These are phyloP conservation scores for Clitarchus hookeri DNA, from an alignment of 2,888 invertebrate species.

Conservation along the genomic window DNA sequence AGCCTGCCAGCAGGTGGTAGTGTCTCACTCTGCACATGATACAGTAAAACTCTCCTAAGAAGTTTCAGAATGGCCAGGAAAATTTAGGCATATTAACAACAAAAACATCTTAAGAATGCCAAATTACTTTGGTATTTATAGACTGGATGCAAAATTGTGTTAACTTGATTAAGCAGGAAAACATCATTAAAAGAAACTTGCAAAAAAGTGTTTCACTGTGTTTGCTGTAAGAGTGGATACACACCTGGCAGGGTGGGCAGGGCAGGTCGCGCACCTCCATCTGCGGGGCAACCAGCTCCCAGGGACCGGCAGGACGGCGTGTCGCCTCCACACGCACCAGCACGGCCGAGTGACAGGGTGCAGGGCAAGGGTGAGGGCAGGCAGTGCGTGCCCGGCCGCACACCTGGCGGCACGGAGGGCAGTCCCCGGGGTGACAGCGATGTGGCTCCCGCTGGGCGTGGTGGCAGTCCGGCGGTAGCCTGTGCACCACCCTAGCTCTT, in stretches of 20 bases:
- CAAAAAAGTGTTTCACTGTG: too few relatives aligned
- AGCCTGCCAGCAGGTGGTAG: too few relatives aligned
- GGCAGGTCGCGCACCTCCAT: constrained; percentile 52
- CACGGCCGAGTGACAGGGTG: constrained; percentile 77
- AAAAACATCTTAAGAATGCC: too few relatives aligned
- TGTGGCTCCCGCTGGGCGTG: constrained; percentile 75
- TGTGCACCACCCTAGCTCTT: constrained; percentile 42
- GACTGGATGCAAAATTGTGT: too few relatives aligned
- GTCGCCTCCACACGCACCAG: constrained; percentile 63
- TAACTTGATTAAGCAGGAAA: too few relatives aligned
- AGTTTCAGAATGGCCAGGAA: too few relatives aligned
- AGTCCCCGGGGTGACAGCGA: constrained; percentile 80
- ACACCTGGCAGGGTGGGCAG: constrained; percentile 56
- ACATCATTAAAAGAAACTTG: too few relatives aligned
- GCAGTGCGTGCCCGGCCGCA: constrained; percentile 65
- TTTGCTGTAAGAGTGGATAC: background rate
- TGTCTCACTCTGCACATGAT: too few relatives aligned
- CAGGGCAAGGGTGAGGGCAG: constrained; percentile 73
- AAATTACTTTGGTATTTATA: too few relatives aligned
- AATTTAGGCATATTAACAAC: too few relatives aligned
- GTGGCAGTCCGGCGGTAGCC: constrained; percentile 81
- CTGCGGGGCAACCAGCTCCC: constrained; percentile 52
- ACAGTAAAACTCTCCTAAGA: too few relatives aligned
- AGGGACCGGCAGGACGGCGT: constrained; percentile 56
- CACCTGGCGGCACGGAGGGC: constrained; percentile 78